Percentiles rank a stretch among this genome's conserved stretches.
phyloP scores from a whole-genome alignment of 2,797 vertebrate species.

The Emys orbicularis region DNA sequence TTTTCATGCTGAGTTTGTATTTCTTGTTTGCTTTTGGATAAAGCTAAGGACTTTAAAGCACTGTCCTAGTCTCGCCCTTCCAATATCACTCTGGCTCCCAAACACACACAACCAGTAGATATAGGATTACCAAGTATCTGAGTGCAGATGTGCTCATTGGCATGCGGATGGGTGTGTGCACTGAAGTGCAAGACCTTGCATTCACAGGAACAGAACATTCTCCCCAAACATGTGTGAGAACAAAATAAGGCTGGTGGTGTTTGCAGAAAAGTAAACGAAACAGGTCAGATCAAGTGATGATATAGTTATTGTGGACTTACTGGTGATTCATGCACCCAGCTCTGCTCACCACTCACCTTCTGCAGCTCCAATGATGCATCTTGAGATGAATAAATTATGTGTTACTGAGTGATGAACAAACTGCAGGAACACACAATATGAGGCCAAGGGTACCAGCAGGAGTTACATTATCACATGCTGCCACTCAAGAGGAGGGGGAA shows the following conservation, averaged over 20 bases:
- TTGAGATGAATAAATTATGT: neutral
- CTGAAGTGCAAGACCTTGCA: neutral
- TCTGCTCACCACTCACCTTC: neutral
- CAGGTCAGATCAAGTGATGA: neutral
- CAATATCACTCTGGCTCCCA: neutral
- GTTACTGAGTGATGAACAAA: neutral
- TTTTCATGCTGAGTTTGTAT: neutral
- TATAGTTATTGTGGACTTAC: fast-evolving
- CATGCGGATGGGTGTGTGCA: neutral
- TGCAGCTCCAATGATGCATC: neutral
- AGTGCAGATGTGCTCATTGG: neutral
- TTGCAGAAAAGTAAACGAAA: neutral
- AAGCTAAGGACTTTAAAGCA: neutral
- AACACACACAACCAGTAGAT: neutral
- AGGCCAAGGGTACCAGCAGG: neutral
- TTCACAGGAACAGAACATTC: neutral
- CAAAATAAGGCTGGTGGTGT: neutral
- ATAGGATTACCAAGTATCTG: neutral
- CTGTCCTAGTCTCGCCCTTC: neutral
- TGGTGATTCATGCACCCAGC: neutral
- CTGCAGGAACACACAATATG: neutral
- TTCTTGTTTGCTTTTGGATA: neutral
- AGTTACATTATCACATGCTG: fast-evolving
- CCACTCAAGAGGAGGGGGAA: neutral
- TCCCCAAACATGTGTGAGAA: neutral